Conservation (phyloP, 2,797 vertebrate genomes). For the Semaprochilodus insignis region DNA sequence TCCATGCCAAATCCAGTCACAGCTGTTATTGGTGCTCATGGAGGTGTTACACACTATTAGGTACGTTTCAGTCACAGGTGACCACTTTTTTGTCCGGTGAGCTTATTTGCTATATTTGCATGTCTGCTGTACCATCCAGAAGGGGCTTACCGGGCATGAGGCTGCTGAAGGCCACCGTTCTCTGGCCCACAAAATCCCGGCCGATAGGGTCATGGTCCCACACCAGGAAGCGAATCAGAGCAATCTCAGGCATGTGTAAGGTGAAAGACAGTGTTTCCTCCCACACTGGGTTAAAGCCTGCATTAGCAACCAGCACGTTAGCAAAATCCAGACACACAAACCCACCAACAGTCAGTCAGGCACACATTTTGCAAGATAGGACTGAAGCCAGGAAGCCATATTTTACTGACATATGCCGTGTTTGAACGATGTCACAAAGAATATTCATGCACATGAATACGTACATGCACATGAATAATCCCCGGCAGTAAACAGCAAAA, state of each 20-base stretch:
- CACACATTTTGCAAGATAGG: not conserved
- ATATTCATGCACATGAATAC: not conserved
- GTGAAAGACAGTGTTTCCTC: constrained; percentile 97
- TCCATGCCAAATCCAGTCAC: too few relatives aligned
- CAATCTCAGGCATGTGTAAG: constrained; percentile 95
- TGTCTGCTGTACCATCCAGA: not conserved
- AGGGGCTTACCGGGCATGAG: constrained; percentile 87
- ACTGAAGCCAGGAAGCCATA: not conserved
- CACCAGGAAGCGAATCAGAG: constrained; percentile 94
- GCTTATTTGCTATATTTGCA: too few relatives aligned
- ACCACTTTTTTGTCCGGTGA: too few relatives aligned
- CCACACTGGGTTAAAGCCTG: constrained; percentile 99
- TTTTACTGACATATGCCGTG: not conserved
- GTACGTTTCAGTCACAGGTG: too few relatives aligned
- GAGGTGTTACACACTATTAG: too few relatives aligned
- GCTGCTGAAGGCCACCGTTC: constrained; percentile 95
- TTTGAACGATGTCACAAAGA: not conserved
- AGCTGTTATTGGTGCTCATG: too few relatives aligned
- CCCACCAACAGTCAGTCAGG: not conserved
- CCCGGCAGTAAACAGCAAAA: not conserved
- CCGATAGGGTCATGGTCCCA: constrained; percentile 99
- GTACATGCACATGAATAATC: not conserved
- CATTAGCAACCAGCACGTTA: not conserved
- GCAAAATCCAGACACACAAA: not conserved
- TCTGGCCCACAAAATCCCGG: constrained; percentile 95